Conservation (phyloP, 2,113 vertebrate species). For the Clarias batrachus region DNA sequence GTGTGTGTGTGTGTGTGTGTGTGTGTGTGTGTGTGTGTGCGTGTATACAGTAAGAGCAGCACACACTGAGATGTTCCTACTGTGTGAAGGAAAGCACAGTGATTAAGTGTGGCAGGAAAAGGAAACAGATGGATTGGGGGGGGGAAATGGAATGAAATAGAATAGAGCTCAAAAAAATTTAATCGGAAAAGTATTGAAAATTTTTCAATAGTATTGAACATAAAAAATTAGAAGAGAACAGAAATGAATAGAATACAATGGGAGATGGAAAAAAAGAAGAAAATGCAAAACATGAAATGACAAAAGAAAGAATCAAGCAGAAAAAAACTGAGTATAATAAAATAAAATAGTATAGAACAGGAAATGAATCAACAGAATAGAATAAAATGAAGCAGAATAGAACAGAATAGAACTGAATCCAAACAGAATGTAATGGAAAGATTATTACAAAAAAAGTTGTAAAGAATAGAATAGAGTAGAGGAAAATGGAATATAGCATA, state of each 20-base stretch:
- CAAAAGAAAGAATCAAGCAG: not conserved
- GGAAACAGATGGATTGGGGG: not conserved
- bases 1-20: not conserved
- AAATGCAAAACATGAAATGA: not conserved
- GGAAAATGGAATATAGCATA: not conserved
- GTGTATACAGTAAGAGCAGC: not conserved
- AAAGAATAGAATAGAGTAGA: not conserved
- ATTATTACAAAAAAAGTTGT: no score
- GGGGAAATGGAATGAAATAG: not conserved
- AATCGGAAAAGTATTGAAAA: no score
- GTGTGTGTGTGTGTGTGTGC: constrained; percentile 6
- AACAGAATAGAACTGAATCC: not conserved
- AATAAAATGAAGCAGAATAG: not conserved
- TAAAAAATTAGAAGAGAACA: not conserved
- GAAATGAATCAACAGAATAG: not conserved
- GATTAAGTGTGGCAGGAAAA: not conserved
- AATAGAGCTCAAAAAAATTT: not conserved
- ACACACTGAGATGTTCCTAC: not conserved
- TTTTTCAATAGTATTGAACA: not conserved
- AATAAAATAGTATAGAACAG: not conserved
- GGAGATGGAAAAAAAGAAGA: no score
- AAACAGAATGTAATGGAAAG: no score
- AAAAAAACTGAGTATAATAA: not conserved
- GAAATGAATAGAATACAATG: not conserved
- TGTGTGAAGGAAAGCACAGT: not conserved